A percentile compares a stretch with the other conserved stretches of the same genome.
phyloP scores from a whole-genome alignment of 2,113 vertebrate genomes.

The Drymodes brunneopygia region DNA sequence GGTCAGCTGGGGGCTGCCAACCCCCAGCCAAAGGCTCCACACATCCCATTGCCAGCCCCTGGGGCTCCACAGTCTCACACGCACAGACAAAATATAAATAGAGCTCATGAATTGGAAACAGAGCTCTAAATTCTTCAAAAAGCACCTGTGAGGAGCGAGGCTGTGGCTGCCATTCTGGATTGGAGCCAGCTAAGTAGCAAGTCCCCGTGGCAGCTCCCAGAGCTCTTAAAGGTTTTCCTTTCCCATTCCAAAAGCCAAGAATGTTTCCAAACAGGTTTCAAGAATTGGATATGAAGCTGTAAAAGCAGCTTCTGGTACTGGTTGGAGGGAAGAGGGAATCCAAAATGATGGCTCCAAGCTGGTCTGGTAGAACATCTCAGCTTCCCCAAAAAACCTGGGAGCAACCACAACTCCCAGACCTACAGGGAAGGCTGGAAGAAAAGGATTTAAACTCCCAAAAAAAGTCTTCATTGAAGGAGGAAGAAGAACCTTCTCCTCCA shows the following conservation, averaged over 20 bases:
- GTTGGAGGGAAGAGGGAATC: background rate
- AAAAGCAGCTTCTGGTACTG: constrained; percentile 62
- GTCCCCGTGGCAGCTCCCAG: constrained; percentile 46
- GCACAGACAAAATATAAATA: constrained; percentile 49
- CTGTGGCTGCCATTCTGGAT: constrained; percentile 50
- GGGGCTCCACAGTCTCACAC: background rate
- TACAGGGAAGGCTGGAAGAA: background rate
- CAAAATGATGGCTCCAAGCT: background rate
- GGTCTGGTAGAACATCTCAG: background rate
- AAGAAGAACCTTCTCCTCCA: background rate
- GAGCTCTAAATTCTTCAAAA: constrained; percentile 59
- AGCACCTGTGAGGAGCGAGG: constrained; percentile 50
- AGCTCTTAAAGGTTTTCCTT: constrained; percentile 51
- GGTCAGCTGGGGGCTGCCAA: background rate
- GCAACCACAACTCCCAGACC: background rate
- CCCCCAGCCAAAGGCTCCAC: background rate
- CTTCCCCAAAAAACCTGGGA: background rate
- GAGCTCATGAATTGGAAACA: constrained; percentile 23
- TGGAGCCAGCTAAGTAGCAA: constrained; percentile 50
- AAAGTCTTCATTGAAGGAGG: background rate
- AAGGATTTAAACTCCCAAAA: background rate
- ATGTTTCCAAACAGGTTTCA: constrained; percentile 55
- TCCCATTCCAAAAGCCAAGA: constrained; percentile 41
- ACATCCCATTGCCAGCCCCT: background rate
- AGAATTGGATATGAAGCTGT: constrained; percentile 60